Evolutionary conservation across 2,888 invertebrate genomes (phyloP).

Genomic region (Eupithecia pulchellata): DNA sequence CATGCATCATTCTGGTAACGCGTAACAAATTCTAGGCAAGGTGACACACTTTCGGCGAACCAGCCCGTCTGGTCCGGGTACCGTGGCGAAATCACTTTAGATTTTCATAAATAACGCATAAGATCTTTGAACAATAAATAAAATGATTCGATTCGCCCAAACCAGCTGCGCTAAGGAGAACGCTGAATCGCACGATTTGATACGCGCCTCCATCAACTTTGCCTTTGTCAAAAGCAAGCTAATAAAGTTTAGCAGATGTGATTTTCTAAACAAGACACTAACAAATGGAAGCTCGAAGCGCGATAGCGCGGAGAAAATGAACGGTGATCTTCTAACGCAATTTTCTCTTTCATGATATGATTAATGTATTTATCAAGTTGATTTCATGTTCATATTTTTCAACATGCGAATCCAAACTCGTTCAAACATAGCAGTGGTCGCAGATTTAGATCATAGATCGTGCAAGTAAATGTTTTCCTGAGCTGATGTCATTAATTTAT

Average conservation of each 20-base stretch:
- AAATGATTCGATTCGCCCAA: conserved; percentile 78
- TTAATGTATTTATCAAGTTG: conserved; percentile 54
- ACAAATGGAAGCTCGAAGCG: conserved; percentile 73
- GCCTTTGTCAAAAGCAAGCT: conserved; percentile 80
- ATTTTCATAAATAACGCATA: conserved; percentile 81
- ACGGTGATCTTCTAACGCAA: conserved; percentile 60
- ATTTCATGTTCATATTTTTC: conserved; percentile 51
- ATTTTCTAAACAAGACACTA: conserved; percentile 82
- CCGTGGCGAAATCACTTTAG: conserved; percentile 70
- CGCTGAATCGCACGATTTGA: conserved; percentile 79
- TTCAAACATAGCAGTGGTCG: background rate
- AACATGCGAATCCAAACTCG: conserved; percentile 23
- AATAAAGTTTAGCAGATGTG: conserved; percentile 84
- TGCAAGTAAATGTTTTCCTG: conserved; percentile 44
- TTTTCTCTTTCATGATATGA: conserved; percentile 64
- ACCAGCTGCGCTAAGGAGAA: conserved; percentile 83
- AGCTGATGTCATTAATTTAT: conserved; percentile 58
- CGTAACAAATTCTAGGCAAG: conserved; percentile 79
- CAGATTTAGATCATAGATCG: background rate
- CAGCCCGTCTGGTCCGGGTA: conserved; percentile 58
- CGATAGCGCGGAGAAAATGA: conserved; percentile 65
- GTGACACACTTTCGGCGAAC: conserved; percentile 77
- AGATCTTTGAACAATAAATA: conserved; percentile 81
- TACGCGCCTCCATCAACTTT: conserved; percentile 82
- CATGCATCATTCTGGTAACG: conserved; percentile 65